Conservation (phyloP, 2,113 vertebrate species). For the Pachypanchax playfairii region DNA sequence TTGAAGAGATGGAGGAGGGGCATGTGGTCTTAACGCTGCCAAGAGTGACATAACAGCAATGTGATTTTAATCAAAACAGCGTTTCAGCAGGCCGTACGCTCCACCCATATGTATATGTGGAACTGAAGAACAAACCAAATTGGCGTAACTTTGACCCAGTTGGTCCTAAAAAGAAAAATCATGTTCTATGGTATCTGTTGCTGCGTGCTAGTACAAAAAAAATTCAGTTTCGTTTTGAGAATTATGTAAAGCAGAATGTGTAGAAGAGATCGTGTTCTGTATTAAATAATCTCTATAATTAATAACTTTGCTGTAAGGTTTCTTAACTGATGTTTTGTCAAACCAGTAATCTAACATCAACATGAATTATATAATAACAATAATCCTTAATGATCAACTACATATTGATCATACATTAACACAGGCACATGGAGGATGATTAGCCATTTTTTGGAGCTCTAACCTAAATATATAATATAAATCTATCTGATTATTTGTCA, state of each 20-base stretch:
- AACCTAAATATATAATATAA: too few relatives aligned
- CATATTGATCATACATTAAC: too few relatives aligned
- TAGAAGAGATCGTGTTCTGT: conserved; percentile 10
- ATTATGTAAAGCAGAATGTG: neutral
- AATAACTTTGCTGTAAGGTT: neutral
- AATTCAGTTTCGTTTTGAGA: conserved; percentile 1
- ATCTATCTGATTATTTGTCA: too few relatives aligned
- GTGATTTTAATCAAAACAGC: conserved; percentile 82
- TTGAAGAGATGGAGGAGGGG: conserved; percentile 57
- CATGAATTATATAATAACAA: too few relatives aligned
- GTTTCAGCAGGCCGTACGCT: conserved; percentile 59
- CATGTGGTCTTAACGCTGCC: conserved; percentile 54
- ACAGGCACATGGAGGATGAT: too few relatives aligned
- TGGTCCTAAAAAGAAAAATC: neutral
- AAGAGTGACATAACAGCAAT: conserved; percentile 78
- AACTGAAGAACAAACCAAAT: conserved; percentile 31
- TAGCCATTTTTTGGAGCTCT: too few relatives aligned
- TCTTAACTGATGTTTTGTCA: neutral
- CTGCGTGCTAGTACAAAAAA: neutral
- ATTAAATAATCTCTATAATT: neutral
- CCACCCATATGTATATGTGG: conserved; percentile 52
- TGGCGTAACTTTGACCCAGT: conserved; percentile 14
- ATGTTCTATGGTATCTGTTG: neutral
- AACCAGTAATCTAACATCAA: neutral
- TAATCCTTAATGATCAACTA: neutral